A percentile compares a stretch with the other conserved stretches of the same genome.
Conservation (phyloP, 1,140 invertebrate genomes). For the Caenorhabditis tropicalis region DNA sequence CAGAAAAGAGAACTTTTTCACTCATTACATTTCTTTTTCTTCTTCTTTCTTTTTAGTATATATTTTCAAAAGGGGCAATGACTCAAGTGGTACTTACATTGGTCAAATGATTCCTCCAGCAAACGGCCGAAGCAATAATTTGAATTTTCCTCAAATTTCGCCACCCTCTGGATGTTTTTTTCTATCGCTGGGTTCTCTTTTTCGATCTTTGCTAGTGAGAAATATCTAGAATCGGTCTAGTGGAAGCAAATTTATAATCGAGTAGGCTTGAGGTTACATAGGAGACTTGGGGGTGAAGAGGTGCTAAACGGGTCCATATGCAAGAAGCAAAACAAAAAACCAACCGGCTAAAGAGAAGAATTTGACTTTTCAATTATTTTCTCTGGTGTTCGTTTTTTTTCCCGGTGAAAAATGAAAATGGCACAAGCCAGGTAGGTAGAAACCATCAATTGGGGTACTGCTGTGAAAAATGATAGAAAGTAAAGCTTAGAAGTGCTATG, state of each 20-base stretch:
- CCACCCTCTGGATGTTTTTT: not conserved
- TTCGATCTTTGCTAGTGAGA: not conserved
- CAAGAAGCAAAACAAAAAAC: constrained; percentile 31
- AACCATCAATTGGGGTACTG: not conserved
- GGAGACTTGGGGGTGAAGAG: constrained; percentile 21
- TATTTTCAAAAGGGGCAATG: not conserved
- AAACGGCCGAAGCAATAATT: not conserved
- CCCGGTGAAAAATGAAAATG: constrained; percentile 24
- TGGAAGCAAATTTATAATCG: constrained; percentile 40
- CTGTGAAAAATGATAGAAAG: not conserved
- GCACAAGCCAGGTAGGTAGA: not conserved
- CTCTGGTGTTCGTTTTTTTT: not conserved
- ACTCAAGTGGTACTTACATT: constrained; percentile 30
- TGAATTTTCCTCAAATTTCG: constrained; percentile 24
- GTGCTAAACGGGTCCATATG: constrained; percentile 43
- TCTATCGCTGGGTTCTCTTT: not conserved
- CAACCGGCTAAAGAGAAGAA: not conserved
- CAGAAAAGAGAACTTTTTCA: not conserved
- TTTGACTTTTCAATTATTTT: constrained; percentile 27
- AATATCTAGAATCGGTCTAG: constrained; percentile 39
- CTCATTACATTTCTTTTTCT: not conserved
- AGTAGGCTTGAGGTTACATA: constrained; percentile 24
- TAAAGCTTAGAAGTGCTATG: not conserved
- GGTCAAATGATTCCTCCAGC: constrained; percentile 26
- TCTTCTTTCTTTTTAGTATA: not conserved